Base-by-base conservation (phyloP, 2,888 invertebrate species). In the Andrena trimmerana region DNA sequence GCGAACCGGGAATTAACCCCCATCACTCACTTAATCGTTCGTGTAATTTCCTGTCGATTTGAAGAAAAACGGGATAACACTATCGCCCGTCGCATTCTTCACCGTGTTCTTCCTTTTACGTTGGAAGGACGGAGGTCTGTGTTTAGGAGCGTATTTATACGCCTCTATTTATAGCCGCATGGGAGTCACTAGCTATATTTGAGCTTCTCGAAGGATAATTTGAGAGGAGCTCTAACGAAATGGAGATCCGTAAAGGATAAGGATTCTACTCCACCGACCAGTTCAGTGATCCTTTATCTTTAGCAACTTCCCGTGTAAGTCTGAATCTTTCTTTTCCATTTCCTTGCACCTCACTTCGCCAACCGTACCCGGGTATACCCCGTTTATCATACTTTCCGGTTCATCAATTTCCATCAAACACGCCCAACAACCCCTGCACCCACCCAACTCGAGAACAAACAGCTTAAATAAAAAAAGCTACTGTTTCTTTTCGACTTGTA, bases 31-130 rank as follows among this genome's bases (percentile, higher is more conserved):
- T 60, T 70, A 60, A 48, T 70, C 20, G 42, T 36, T 48, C 70
- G 33, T 60, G 70, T 20, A 70, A 70, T 60, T 70, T 59, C 13
- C 42, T 29, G 5, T 36, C 70, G 42, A 69, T 57, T 24, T 27
- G 33, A 16, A 8, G 33, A 5, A 42, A 59, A 70, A 29, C 13
- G 20, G 59, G 42, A 36, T 59, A 70, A 42, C 42, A 29, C 70
- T 60, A 59, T 59, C 70, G 70, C 42, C 59, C 48, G 59, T 36
- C 42, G 70, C 42, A 69, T 59, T 36, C 33, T 33, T 31, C 1
- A 5, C 16, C 42, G 5, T 16, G 42, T 42, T 42, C 42, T 16
- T 42, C 42, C 42, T 42, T 42, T 42, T 42, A 42, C 54, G 54
- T 20, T 54, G 24, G 54, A 54, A 42, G 54, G 54, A 54, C 20